Base-by-base conservation (phyloP, 2,888 invertebrate species). In the Dynastes tityus region DNA sequence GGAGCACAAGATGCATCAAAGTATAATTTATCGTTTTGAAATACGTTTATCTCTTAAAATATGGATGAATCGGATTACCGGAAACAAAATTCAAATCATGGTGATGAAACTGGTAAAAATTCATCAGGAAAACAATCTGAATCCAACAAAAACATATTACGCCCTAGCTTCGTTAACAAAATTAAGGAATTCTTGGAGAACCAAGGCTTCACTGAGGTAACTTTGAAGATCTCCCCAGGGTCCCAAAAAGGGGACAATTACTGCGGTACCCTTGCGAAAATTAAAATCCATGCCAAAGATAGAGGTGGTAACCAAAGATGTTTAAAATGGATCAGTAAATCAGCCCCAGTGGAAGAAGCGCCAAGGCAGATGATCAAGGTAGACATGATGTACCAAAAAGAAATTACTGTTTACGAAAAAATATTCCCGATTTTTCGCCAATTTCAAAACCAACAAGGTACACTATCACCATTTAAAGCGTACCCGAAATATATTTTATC, bases 281-380 rank as follows among this genome's bases (percentile, higher is more conserved):
- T 65, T 6, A n/a, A 40, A 8, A 13, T 45, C 32, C n/a, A 65
- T 6, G 37, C 40, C 5, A 40, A 2, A 37, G 40, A 32, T 5
- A 16, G 6, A 8, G 16, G 40, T 3, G 65, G 65, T 13, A 37
- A 65, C 16, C 9, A 16, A 40, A 40, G 9, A 22, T 5, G 8
- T 32, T 40, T 65, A 5, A 65, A 40, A 16, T 65, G 45, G 65
- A 65, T 65, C n/a, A 32, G 65, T 6, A 65, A 65, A 40, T 40
- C 65, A 8, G 13, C 65, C 9, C 65, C 40, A 9, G 45, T 16
- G 8, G 37, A 65, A 16, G 65, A 65, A n/a, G 13, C n/a, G 3
- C n/a, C n/a, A 16, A 65, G 65, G 40, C 11, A 65, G 16, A 13
- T 40, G 4, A 65, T 40, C n/a, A 13, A 22, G 1, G 16, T 40